Percentiles rank a stretch among this genome's conserved stretches.
phyloP scores from a whole-genome alignment of 1,140 invertebrate genomes.

The Oscheius sp. region DNA sequence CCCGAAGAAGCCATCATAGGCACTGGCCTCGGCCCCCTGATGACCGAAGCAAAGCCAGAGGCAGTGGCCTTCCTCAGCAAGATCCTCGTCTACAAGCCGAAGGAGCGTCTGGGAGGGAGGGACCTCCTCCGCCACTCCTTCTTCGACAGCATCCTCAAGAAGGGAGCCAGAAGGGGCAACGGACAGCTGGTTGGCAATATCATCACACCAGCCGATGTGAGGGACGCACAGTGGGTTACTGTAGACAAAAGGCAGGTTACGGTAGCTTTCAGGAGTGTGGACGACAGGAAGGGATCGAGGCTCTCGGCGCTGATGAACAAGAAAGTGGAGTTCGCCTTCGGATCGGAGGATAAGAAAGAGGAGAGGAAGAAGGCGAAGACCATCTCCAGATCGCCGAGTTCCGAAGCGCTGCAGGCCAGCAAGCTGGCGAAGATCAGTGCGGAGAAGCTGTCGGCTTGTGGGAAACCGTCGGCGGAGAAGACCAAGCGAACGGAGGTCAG shows the following conservation, averaged over 20 bases:
- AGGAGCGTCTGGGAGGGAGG: slow-evolving; percentile 30
- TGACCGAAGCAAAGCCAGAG: not conserved
- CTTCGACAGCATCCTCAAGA: slow-evolving; percentile 26
- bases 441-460: too few relatives aligned
- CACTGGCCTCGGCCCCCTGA: not conserved
- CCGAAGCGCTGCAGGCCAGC: too few relatives aligned
- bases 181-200: slow-evolving; percentile 2
- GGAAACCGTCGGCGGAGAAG: too few relatives aligned
- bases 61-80: slow-evolving; percentile 27
- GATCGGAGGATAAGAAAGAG: not conserved
- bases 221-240: not conserved
- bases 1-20: not conserved
- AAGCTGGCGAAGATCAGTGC: too few relatives aligned
- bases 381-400: too few relatives aligned
- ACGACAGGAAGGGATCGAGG: not conserved
- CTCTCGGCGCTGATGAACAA: not conserved
- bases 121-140: slow-evolving; percentile 34
- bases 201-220: not conserved
- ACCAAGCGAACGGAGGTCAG: too few relatives aligned
- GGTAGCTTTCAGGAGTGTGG: not conserved
- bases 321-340: not conserved
- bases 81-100: slow-evolving; percentile 43
- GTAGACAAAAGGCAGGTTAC: too few relatives aligned
- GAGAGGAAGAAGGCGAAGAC: too few relatives aligned
- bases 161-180: not conserved